Evolutionary conservation across 1,140 invertebrate genomes (phyloP), one percentile per base, ranked within the genome.

Genomic region (Drosophila funebris): DNA sequence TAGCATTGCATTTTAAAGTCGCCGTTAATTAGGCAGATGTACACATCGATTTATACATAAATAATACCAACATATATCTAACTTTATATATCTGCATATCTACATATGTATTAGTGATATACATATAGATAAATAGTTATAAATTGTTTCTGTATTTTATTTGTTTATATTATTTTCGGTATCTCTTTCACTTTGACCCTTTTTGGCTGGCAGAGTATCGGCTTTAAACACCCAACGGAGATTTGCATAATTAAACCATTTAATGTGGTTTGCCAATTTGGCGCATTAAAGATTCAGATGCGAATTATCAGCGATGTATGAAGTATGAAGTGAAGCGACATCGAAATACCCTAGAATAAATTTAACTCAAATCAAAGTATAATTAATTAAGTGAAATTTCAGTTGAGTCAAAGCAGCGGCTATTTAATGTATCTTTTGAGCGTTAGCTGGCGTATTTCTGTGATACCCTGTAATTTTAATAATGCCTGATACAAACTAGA

Each of bases 221-320:
- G 31, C 64, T 31, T 67, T 58, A 39, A 67, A 52, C 46, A 61
- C 46, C 58, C 57, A 14, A 4, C 27, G 29, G 3, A 53, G 39
- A 69, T 69, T 70, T 70, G 67, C 67, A 70, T 70, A 70, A 70
- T 70, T 70, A 70, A 70, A 54, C 24, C 48, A 54, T 70, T 54
- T 70, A 70, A 70, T 70, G 67, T 70, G 67, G 67, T 70, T 70
- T 70, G 67, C 67, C 58, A 63, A 70, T 70, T 70, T 70, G 16
- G 29, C 60, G 36, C 50, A 69, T 69, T 50, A 44, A 62, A 69
- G 37, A 69, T 69, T 44, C 66, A 62, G 48, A 44, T 52, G 20
- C 37, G 27, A 69, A 62, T 52, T 53, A 33, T 5, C 27, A 9
- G 36, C 22, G 29, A 13, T 39, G 8, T 8, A 20, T 24, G 13